These are phyloP conservation scores for Epinephelus coioides DNA, from an alignment of 2,797 vertebrate species.

Conservation along the genomic window DNA sequence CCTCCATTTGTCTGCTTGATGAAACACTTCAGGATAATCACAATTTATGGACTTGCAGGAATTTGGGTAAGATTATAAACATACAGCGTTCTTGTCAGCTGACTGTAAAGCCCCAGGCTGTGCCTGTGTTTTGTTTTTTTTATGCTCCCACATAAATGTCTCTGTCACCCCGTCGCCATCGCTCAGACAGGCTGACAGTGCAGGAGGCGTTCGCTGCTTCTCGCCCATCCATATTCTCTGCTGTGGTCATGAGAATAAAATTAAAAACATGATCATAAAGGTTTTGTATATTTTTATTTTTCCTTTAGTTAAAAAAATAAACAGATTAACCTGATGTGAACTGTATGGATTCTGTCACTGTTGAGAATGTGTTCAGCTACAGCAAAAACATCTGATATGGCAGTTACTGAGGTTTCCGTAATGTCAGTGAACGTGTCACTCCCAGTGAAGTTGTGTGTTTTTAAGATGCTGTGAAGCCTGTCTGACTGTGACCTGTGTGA, in stretches of 20 bases:
- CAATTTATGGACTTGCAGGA: constrained; percentile 72
- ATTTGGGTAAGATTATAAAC: constrained; percentile 74
- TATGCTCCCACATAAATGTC: constrained; percentile 65
- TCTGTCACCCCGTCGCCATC: constrained; percentile 55
- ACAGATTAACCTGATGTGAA: too few relatives aligned
- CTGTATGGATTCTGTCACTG: too few relatives aligned
- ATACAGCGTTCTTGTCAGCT: constrained; percentile 61
- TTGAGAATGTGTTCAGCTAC: too few relatives aligned
- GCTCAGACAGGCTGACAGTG: constrained; percentile 56
- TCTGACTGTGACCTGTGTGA: too few relatives aligned
- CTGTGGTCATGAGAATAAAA: background rate
- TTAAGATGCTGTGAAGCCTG: too few relatives aligned
- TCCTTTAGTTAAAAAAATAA: too few relatives aligned
- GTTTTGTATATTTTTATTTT: background rate
- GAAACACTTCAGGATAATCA: constrained; percentile 59
- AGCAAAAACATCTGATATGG: too few relatives aligned
- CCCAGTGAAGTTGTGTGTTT: too few relatives aligned
- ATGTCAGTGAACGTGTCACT: too few relatives aligned
- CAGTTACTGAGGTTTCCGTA: too few relatives aligned
- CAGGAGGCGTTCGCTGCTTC: constrained; percentile 52
- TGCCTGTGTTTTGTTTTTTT: constrained; percentile 47
- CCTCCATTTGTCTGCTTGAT: constrained; percentile 63
- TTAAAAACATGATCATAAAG: background rate
- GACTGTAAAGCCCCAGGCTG: constrained; percentile 68
- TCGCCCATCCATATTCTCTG: constrained; percentile 55